Evolutionary conservation across 2,797 vertebrate genomes (phyloP).

Genomic region (Arnoldichthys spilopterus): DNA sequence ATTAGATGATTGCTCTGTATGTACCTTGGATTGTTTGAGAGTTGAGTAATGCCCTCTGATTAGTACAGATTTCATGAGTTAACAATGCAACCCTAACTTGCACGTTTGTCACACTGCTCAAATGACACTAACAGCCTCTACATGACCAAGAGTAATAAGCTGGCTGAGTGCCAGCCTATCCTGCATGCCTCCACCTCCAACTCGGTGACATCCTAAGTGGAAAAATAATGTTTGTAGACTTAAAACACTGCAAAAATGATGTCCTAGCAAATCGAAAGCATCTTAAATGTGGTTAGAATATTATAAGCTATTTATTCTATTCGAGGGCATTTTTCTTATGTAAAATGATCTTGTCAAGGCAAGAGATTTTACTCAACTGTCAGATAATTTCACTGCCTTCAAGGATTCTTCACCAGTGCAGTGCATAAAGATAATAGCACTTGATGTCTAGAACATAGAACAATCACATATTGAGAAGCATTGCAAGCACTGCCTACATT

Average conservation of each 20-base stretch:
- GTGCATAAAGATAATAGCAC: background rate
- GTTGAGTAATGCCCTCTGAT: background rate
- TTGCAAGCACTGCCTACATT: no score
- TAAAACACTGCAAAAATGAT: background rate
- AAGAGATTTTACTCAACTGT: background rate
- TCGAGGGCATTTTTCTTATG: background rate
- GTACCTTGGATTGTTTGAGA: background rate
- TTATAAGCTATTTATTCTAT: background rate
- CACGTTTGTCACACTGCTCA: constrained; percentile 14
- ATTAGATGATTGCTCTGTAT: background rate
- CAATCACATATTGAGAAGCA: no score
- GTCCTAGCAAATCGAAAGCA: background rate
- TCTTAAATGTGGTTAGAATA: background rate
- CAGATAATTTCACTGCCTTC: background rate
- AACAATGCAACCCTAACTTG: background rate
- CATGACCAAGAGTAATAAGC: constrained; percentile 29
- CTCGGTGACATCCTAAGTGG: constrained; percentile 25
- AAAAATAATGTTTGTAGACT: background rate
- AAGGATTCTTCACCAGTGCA: background rate
- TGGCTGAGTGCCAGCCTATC: constrained; percentile 15
- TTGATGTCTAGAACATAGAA: background rate
- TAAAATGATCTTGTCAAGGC: background rate
- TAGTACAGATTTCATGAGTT: background rate
- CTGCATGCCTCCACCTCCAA: constrained; percentile 31
- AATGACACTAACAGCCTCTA: background rate